These are phyloP conservation scores for Drosophila phalerata DNA, from an alignment of 2,888 invertebrate genomes.

Conservation along the genomic window DNA sequence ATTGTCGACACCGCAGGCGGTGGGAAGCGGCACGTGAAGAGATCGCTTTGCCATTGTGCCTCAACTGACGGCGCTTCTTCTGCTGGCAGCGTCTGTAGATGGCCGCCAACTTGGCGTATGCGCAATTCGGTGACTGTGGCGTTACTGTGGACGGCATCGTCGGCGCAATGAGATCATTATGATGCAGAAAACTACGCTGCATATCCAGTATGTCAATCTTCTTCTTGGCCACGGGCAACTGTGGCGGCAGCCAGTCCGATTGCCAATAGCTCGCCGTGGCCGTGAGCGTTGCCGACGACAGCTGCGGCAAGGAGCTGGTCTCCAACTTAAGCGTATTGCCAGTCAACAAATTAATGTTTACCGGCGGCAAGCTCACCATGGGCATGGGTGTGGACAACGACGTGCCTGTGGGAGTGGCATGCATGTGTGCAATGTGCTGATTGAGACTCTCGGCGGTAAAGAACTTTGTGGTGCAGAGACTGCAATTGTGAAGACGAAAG, in stretches of 20 bases:
- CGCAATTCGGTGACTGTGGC: slow-evolving; percentile 21
- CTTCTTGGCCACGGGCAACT: slow-evolving; percentile 48
- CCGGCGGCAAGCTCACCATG: slow-evolving; percentile 79
- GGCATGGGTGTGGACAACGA: slow-evolving; percentile 41
- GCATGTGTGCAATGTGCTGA: slow-evolving; percentile 71
- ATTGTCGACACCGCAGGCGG: slow-evolving; percentile 52
- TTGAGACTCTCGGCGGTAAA: slow-evolving; percentile 81
- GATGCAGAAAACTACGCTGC: slow-evolving; percentile 75
- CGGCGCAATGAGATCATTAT: slow-evolving; percentile 55
- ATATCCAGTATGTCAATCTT: slow-evolving; percentile 75
- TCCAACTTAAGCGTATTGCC: slow-evolving; percentile 59
- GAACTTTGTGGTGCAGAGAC: slow-evolving; percentile 81
- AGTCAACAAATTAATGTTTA: slow-evolving; percentile 38
- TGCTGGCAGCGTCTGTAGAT: slow-evolving; percentile 56
- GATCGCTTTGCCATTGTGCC: not conserved
- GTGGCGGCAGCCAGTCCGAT: slow-evolving; percentile 56
- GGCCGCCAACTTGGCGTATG: slow-evolving; percentile 61
- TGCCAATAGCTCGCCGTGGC: slow-evolving; percentile 61
- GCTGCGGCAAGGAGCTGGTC: slow-evolving; percentile 10
- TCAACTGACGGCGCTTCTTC: slow-evolving; percentile 57
- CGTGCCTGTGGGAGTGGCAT: slow-evolving; percentile 31
- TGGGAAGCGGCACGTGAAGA: too few relatives aligned
- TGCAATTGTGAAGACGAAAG: slow-evolving; percentile 82
- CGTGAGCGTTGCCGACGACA: not conserved
- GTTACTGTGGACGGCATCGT: slow-evolving; percentile 14